These are phyloP conservation scores for Ophioninae sp. DNA, from an alignment of 2,888 invertebrate genomes.

Conservation along the genomic window DNA sequence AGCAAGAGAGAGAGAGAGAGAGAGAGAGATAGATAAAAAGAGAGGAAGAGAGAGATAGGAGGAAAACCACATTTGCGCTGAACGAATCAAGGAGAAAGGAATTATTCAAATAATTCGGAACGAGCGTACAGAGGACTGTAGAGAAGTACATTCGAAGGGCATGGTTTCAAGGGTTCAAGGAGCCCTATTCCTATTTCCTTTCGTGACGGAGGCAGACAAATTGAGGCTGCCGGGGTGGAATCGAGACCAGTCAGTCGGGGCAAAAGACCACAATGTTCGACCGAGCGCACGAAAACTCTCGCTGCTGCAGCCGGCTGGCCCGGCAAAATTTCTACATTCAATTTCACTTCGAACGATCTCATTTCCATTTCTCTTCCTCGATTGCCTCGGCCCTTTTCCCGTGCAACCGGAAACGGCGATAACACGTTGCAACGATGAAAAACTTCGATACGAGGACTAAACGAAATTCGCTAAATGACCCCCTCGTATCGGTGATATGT, in stretches of 20 bases:
- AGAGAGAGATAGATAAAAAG: background rate
- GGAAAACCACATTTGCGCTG: background rate
- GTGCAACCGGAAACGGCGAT: constrained; percentile 46
- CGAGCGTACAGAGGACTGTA: background rate
- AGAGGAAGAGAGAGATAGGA: background rate
- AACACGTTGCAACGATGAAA: constrained; percentile 31
- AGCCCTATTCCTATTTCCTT: constrained; percentile 49
- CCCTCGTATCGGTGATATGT: constrained; percentile 27
- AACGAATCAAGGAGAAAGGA: background rate
- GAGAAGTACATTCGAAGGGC: constrained; percentile 17
- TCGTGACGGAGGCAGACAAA: constrained; percentile 52
- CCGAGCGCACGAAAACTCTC: constrained; percentile 53
- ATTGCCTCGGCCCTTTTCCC: constrained; percentile 35
- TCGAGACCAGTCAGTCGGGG: constrained; percentile 59
- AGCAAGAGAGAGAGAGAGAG: background rate
- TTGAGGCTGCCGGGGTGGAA: constrained; percentile 60
- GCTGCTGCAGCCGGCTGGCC: constrained; percentile 23
- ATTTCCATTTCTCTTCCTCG: constrained; percentile 61
- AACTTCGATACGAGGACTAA: constrained; percentile 47
- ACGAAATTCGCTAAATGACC: constrained; percentile 51
- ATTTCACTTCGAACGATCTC: constrained; percentile 62
- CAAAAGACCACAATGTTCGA: constrained; percentile 57
- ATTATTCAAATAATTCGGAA: constrained; percentile 30
- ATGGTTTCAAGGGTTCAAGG: constrained; percentile 26
- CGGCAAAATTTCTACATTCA: constrained; percentile 62